Base-by-base conservation (phyloP, 2,888 invertebrate species). In the Aricia artaxerxes region DNA sequence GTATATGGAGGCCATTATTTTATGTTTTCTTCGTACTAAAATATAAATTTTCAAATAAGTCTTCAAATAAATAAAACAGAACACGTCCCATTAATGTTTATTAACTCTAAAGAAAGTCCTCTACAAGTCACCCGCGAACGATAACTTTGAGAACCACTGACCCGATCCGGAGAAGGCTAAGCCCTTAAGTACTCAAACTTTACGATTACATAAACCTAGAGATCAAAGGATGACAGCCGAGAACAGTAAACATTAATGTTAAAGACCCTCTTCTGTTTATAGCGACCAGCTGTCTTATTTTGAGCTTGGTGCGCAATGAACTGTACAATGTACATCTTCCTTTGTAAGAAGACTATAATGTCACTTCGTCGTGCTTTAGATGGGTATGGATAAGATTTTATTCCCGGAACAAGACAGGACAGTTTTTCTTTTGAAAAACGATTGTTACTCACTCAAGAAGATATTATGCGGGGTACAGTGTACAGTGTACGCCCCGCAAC, bases 201-300 rank as follows among this genome's bases (percentile, higher is more conserved):
- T 69, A 69, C 69, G 69, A 69, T 69, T 69, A 69, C 69, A 69
- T 69, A 69, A 69, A 69, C 69, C 69, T 69, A 69, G 35, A 35
- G 35, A 69, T 69, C 69, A 38, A 69, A 69, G 69, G 69, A 11
- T 31, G 64, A 11, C 69, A 69, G 16, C 1, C 35, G 35, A 69
- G 35, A 13, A 69, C 69, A 31, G 64, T 69, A 69, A 69, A 69
- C 69, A 69, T 69, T 35, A 69, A 69, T 16, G 69, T 69, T 69
- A 69, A 35, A 38, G 35, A 69, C 35, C 69, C 69, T 24, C 24
- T 64, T 31, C 64, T 64, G 64, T 31, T 31, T 64, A 57, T 24
- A 61, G 61, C 7, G 61, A 64, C 6, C 31, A 31, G 9, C 64
- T 11, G 24, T 64, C 9, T 31, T 64, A 31, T 64, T 31, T 64